These are phyloP conservation scores for Amblyteles armatorius DNA, from an alignment of 2,888 invertebrate genomes.

Conservation along the genomic window DNA sequence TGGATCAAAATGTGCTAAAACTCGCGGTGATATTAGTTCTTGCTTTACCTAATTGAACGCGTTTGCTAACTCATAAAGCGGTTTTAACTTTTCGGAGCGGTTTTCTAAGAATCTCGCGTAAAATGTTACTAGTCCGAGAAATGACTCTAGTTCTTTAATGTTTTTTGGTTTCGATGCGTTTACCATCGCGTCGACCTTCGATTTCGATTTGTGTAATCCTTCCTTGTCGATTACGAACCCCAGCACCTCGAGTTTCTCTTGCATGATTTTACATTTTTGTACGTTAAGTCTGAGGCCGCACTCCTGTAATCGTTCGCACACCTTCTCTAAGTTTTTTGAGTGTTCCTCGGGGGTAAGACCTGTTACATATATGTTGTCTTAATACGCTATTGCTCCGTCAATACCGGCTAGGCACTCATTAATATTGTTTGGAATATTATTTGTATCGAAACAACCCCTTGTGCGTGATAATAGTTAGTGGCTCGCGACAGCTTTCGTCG, in stretches of 20 bases:
- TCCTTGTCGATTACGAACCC: conserved; percentile 71
- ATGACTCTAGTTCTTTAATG: conserved; percentile 70
- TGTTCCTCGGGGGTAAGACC: conserved; percentile 43
- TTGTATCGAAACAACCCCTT: conserved; percentile 39
- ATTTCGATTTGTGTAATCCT: conserved; percentile 70
- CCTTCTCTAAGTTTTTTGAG: conserved; percentile 31
- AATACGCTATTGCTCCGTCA: conserved; percentile 10
- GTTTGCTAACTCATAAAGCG: conserved; percentile 67
- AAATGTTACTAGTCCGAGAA: conserved; percentile 76
- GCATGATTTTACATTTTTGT: conserved; percentile 74
- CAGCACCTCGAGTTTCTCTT: conserved; percentile 70
- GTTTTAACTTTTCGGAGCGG: conserved; percentile 70
- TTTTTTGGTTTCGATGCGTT: conserved; percentile 69
- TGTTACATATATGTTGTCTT: conserved; percentile 54
- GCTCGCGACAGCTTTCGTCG: neutral
- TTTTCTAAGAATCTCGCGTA: conserved; percentile 77
- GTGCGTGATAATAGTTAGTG: conserved; percentile 44
- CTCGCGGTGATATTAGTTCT: conserved; percentile 52
- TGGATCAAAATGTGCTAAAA: conserved; percentile 67
- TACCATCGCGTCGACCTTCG: conserved; percentile 70
- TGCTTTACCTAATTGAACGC: conserved; percentile 71
- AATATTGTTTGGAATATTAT: conserved; percentile 34
- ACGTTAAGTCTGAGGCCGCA: conserved; percentile 36
- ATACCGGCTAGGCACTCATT: conserved; percentile 57
- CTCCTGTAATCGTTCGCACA: conserved; percentile 32